A percentile compares a stretch with the other conserved stretches of the same genome.
phyloP scores from a whole-genome alignment of 2,113 vertebrate species.

The Oncorhynchus nerka region DNA sequence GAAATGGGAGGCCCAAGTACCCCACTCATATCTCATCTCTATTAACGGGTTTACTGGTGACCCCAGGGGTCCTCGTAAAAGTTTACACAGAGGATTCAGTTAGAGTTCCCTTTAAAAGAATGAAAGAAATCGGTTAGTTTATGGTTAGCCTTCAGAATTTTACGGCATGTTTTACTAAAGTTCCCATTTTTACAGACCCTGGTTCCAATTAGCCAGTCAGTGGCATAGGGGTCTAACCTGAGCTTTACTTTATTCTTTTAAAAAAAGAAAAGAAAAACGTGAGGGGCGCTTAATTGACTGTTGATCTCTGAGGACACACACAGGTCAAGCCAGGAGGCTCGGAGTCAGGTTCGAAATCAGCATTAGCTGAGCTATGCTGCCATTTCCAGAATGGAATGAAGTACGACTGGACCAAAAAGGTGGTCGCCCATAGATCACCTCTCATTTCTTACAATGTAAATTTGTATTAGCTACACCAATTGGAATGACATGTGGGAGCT shows the following conservation, averaged over 20 bases:
- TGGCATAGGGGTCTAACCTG: constrained; percentile 61
- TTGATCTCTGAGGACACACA: constrained; percentile 70
- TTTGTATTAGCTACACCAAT: too few species aligned
- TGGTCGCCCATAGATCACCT: too few species aligned
- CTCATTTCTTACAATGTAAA: too few species aligned
- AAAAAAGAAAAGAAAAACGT: constrained; percentile 46
- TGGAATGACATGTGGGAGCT: too few species aligned
- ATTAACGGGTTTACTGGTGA: constrained; percentile 83
- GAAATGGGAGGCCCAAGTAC: constrained; percentile 78
- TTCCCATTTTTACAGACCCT: constrained; percentile 80
- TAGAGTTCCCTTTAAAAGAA: constrained; percentile 77
- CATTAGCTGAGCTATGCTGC: constrained; percentile 39
- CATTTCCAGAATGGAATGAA: not conserved
- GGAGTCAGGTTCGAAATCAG: constrained; percentile 34
- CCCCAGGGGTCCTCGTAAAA: constrained; percentile 82
- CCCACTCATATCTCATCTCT: constrained; percentile 82
- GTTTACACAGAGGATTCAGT: constrained; percentile 80
- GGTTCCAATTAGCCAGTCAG: constrained; percentile 80
- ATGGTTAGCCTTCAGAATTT: constrained; percentile 82
- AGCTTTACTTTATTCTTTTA: constrained; percentile 67
- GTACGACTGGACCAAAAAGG: too few species aligned
- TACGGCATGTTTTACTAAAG: constrained; percentile 86
- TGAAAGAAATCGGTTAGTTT: constrained; percentile 82
- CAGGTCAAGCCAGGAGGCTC: constrained; percentile 61
- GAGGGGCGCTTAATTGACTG: constrained; percentile 64